Evolutionary conservation across 1,140 invertebrate species (phyloP), one percentile per base, ranked within the genome.

Genomic region (Cherax destructor): DNA sequence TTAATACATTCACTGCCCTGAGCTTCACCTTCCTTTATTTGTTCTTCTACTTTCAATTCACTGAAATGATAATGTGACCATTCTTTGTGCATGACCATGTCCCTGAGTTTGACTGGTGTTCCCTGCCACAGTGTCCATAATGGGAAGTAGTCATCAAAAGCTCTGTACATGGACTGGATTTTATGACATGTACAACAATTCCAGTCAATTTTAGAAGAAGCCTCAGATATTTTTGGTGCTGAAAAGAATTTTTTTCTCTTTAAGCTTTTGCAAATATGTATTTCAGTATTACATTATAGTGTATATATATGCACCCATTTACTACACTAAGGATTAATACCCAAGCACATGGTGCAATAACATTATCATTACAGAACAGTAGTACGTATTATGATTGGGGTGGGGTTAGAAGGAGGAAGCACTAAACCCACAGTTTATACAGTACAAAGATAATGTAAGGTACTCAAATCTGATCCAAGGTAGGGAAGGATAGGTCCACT

Each of bases 71-170:
- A 7, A 30, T 10, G 24, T 61, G 77, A 91, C 88, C 81, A 91
- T 52, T 84, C 69, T 41, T 86, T 13, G n/a, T 80, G 88, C 88
- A 92, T 89, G 18, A 91, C 84, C 83, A 91, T 91, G 24, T 83
- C 83, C 18, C 86, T 78, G 9, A 93, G 86, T 49, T 77, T 78
- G 3, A 92, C 77, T 50, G 56, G 88, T n/a, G 59, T 80, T 21
- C 56, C 92, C 24, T 92, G 90, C 92, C 92, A 93, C 5, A 61
- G 16, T 24, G 92, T 65, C 86, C 86, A 92, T 13, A 93, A 81
- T 72, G 92, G 92, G 52, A 81, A 90, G 83, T 92, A 86, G 83
- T 93, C 92, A 86, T 93, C 92, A 30, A 92, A 77, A 13, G 92
- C 92, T n/a, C 86, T 61, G 49, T 69, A 93, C 84, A 76, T 88